Evolutionary conservation across 2,113 vertebrate species (phyloP).

Genomic region (Cynocephalus volans): DNA sequence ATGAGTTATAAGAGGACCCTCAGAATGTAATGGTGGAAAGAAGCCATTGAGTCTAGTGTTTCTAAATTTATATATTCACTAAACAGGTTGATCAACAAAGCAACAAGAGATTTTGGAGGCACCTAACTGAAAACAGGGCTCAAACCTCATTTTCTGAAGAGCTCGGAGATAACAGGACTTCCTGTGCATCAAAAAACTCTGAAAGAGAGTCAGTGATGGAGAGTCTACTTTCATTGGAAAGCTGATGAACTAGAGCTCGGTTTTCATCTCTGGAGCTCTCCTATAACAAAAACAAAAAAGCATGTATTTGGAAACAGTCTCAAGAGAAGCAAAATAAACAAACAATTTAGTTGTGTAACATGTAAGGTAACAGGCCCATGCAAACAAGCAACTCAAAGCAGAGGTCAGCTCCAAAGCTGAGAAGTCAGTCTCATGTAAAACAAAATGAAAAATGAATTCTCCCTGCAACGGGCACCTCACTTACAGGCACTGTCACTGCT

Average conservation of each 20-base stretch:
- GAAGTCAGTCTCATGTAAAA: not conserved
- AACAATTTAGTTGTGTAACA: not conserved
- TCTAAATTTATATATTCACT: not conserved
- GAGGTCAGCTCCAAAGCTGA: conserved; percentile 52
- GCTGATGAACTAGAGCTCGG: conserved; percentile 94
- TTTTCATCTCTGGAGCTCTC: conserved; percentile 92
- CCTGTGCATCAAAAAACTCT: conserved; percentile 98
- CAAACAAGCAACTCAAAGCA: conserved; percentile 64
- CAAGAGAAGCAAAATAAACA: conserved; percentile 49
- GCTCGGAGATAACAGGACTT: conserved; percentile 96
- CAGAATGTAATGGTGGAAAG: not conserved
- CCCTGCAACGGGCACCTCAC: not conserved
- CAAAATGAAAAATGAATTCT: not conserved
- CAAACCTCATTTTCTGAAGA: conserved; percentile 99
- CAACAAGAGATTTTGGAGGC: conserved; percentile 21
- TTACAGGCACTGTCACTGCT: not conserved
- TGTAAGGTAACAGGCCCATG: not conserved
- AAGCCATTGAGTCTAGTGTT: not conserved
- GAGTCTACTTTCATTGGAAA: conserved; percentile 96
- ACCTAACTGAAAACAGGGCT: conserved; percentile 53
- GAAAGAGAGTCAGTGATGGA: conserved; percentile 97
- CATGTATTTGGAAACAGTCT: conserved; percentile 39
- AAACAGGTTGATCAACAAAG: not conserved
- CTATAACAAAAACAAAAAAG: conserved; percentile 87
- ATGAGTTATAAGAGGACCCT: not conserved